Base-by-base conservation (phyloP, 2,797 vertebrate genomes). In the Okamejei kenojei region DNA sequence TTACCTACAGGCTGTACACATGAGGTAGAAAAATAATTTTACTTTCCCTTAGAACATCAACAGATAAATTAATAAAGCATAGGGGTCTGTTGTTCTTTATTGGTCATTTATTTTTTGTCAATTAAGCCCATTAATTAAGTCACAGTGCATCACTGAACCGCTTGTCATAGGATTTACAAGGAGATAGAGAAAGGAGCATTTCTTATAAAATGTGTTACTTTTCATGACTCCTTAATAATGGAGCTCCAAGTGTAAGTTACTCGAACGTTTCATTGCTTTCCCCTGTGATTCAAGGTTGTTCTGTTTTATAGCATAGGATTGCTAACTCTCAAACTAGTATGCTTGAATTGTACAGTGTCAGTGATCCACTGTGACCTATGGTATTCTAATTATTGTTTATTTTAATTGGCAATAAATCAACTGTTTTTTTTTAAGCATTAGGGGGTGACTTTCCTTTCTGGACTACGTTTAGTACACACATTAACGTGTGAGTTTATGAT, bases 21-120 rank as follows among this genome's bases (percentile, higher is more conserved):
- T 98, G 98, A 98, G 98, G 98, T 98, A 98, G 98, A 97, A 96
- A 96, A 96, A 95, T 95, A 96, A 94, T 94, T 95, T 94, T 92
- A 86, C 7, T 93, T 95, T 95, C 94, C 95, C 95, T 95, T 96
- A 94, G 95, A 95, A 94, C 61, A 93, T 54, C 58, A 58, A 77
- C n/a, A 81, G 77, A 91, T 82, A 92, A 92, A 5, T 0, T 76
- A 93, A 65, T 93, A 35, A 74, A 90, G 65, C 79, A 61, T 82
- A 35, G 84, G n/a, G 63, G 63, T 88, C 84, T 35, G 84, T 19
- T 63, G 61, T 68, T 8, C 17, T 68, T 88, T 32, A 68, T 88
- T 61, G 84, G 8, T 19, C 13, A 2, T 68, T 88, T 35, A 6
- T 38, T 35, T 68, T 19, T 29, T 13, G 35, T 88, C 84, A 19